phyloP scores from a whole-genome alignment of 2,797 vertebrate species.

The Gymnocypris eckloni region DNA sequence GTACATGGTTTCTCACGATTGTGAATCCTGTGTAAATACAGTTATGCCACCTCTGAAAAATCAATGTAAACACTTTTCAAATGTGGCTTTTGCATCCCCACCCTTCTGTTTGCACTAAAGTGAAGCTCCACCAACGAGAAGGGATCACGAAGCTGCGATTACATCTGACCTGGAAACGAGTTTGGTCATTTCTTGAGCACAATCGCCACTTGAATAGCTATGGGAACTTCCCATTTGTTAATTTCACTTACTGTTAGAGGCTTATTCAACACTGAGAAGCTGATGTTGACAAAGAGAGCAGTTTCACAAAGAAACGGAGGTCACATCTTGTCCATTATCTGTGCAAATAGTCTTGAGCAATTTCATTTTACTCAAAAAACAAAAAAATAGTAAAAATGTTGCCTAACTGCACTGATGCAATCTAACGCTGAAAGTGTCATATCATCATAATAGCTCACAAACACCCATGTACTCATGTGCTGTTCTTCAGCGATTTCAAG shows the following conservation, averaged over 20 bases:
- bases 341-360: constrained; percentile 49
- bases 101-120: background rate
- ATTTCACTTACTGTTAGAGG: constrained; percentile 13
- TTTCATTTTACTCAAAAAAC: background rate
- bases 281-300: constrained; percentile 48
- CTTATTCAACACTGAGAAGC: constrained; percentile 27
- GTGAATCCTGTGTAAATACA: background rate
- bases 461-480: background rate
- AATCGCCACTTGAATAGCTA: constrained; percentile 30
- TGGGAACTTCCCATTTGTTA: constrained; percentile 44
- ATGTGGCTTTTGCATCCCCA: constrained; percentile 2
- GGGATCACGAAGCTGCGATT: constrained; percentile 17
- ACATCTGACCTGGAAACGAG: constrained; percentile 24
- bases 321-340: constrained; percentile 39
- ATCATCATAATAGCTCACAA: constrained; percentile 22
- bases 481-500: constrained; percentile 10
- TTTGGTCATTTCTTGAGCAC: constrained; percentile 27
- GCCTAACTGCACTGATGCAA: constrained; percentile 38
- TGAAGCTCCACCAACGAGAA: background rate
- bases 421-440: constrained; percentile 43
- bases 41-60: background rate
- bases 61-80: background rate
- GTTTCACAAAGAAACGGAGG: constrained; percentile 56
- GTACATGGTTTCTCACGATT: background rate
- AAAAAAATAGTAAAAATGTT: background rate